Evolutionary conservation across 2,888 invertebrate genomes (phyloP), one percentile per base, ranked within the genome.

Genomic region (Peribatodes rhomboidaria): DNA sequence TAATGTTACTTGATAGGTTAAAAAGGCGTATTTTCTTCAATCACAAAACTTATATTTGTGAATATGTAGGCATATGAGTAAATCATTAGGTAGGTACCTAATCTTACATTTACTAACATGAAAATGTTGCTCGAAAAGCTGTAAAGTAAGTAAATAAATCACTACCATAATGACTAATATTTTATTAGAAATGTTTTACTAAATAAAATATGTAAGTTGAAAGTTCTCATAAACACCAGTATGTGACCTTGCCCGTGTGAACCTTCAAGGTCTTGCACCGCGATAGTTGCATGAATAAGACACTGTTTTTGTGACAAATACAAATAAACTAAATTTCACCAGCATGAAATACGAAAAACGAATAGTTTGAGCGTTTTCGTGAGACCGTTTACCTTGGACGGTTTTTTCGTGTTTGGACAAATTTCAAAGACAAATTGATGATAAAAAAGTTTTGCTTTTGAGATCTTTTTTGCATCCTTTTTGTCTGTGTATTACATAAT

Each of bases 231-330:
- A 66, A 73, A 75, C 71, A 72, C 54, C 39, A 60, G 73, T 75
- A 70, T 69, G 57, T 61, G 68, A 74, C 82, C 78, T 81, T 78
- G 81, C 59, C 57, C 58, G 60, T 64, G 68, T 75, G 78, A 76
- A 76, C 75, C 41, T 49, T 68, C 69, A 72, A 72, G 74, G 72
- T 69, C 63, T 56, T n/a, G 16, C 35, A 50, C 49, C 56, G 58
- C 37, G 52, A 70, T 73, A 68, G 46, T 37, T 54, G 14, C 46
- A 67, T 13, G 37, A 54, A 54, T 54, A 61, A 63, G 59, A 58
- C 47, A 52, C 46, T 57, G 53, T 62, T 60, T 69, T 54, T 65
- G 64, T 64, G 62, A 59, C 67, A 62, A 64, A 67, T 62, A 27
- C 31, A 11, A 33, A 6, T 20, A 14, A n/a, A 63, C 53, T 47